A percentile compares a stretch with the other conserved stretches of the same genome.
These are phyloP conservation scores for Astreopora myriophthalma DNA, from an alignment of 64 coral and sea anemone species.

Conservation along the genomic window DNA sequence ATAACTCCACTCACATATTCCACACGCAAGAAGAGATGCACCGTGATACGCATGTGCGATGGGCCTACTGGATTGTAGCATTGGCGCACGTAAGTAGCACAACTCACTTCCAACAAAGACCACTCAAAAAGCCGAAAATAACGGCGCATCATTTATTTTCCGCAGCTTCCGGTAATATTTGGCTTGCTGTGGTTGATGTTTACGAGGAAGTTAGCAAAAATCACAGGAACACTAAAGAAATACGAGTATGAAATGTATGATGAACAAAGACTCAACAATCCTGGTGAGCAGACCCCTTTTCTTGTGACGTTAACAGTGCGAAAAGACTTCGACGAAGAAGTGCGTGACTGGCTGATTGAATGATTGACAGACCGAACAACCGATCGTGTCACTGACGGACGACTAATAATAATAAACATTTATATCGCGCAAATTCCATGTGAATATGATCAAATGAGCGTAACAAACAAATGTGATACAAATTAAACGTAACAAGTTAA, in stretches of 20 bases:
- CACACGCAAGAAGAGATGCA: conserved; percentile 80
- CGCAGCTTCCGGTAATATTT: conserved; percentile 87
- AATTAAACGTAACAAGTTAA: too few species aligned
- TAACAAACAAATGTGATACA: too few species aligned
- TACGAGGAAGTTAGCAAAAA: conserved; percentile 79
- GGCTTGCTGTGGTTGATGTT: conserved; percentile 89
- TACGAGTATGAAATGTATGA: conserved; percentile 87
- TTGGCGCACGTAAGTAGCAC: conserved; percentile 66
- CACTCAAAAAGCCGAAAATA: not conserved
- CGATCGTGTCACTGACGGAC: too few species aligned
- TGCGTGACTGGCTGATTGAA: not conserved
- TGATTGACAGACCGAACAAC: not conserved
- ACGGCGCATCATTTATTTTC: not conserved
- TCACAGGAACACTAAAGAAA: conserved; percentile 64
- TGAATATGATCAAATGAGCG: too few species aligned
- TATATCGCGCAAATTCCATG: too few species aligned
- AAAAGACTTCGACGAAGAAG: not conserved
- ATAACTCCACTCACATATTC: conserved; percentile 82
- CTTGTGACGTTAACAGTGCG: not conserved
- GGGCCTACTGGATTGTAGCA: conserved; percentile 96
- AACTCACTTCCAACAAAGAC: not conserved
- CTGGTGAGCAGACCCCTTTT: conserved; percentile 37
- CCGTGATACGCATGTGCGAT: conserved; percentile 85
- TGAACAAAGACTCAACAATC: conserved; percentile 84
- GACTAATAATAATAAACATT: too few species aligned